phyloP scores from a whole-genome alignment of 2,888 invertebrate genomes.

The Parasteatoda lunata region DNA sequence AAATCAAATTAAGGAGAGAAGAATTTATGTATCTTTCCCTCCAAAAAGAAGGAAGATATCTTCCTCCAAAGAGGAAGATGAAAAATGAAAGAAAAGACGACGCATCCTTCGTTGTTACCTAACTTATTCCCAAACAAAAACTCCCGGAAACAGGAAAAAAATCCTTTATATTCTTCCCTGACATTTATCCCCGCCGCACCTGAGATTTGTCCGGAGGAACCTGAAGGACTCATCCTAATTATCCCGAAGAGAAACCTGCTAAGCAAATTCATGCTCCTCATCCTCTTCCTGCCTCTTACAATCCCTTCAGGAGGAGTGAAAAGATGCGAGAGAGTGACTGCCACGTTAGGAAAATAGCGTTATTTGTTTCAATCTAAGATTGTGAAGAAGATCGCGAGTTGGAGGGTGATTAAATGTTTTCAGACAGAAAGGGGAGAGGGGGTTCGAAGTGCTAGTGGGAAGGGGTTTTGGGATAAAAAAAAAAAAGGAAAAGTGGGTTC shows the following conservation, averaged over 20 bases:
- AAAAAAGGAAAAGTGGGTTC: background rate
- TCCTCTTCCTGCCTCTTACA: background rate
- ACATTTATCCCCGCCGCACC: conserved; percentile 2
- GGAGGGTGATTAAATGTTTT: conserved; percentile 46
- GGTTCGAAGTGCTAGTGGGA: background rate
- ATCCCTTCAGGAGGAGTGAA: background rate
- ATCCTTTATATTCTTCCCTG: background rate
- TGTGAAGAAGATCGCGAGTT: background rate
- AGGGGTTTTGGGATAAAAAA: background rate
- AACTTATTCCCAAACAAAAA: background rate
- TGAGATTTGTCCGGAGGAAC: background rate
- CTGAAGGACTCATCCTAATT: conserved; percentile 3
- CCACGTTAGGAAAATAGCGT: background rate
- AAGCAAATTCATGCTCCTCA: background rate
- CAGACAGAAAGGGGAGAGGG: background rate
- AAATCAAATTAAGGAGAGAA: conserved; percentile 28
- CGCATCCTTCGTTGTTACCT: background rate
- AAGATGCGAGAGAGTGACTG: background rate
- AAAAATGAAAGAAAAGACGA: conserved; percentile 28
- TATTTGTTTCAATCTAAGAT: conserved; percentile 64
- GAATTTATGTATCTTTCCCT: conserved; percentile 8
- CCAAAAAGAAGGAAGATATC: no score
- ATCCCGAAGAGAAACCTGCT: background rate
- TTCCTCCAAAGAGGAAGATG: conserved; percentile 6
- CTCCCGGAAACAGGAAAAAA: background rate